Conservation (phyloP, 2,797 vertebrate genomes). For the Dryobates pubescens region DNA sequence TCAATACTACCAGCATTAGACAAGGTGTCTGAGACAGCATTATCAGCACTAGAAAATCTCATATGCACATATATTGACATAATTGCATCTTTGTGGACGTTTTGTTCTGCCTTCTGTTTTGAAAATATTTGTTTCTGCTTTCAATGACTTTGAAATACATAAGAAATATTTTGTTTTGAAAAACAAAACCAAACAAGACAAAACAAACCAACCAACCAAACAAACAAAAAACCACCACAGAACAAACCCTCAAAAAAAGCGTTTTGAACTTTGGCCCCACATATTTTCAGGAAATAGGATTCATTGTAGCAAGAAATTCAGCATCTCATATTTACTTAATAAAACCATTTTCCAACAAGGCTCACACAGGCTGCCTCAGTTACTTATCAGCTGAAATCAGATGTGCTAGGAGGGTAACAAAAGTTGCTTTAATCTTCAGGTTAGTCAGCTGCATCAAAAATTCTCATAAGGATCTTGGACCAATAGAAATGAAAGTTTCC, state of each 20-base stretch:
- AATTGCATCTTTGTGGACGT: neutral
- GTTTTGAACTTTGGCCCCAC: neutral
- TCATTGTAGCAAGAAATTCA: neutral
- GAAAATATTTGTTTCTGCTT: neutral
- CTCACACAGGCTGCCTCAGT: neutral
- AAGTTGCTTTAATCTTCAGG: neutral
- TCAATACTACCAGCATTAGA: slow-evolving; percentile 32
- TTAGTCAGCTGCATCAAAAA: neutral
- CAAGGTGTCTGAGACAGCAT: slow-evolving; percentile 15
- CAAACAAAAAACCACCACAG: too few relatives aligned
- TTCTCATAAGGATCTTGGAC: neutral
- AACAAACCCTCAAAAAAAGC: neutral
- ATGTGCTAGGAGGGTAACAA: neutral
- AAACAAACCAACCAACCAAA: too few relatives aligned
- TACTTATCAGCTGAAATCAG: neutral
- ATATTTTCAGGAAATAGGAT: neutral
- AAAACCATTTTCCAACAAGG: neutral
- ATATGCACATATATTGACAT: neutral
- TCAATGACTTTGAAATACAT: neutral
- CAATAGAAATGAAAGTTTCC: neutral
- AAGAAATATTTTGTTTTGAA: neutral
- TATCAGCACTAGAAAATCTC: slow-evolving; percentile 23
- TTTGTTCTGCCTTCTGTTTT: neutral
- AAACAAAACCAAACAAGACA: neutral
- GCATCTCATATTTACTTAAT: neutral